Percentiles rank a stretch among this genome's conserved stretches.
Evolutionary conservation across 2,888 invertebrate species (phyloP).

Genomic region (Allolobophora icterica): DNA sequence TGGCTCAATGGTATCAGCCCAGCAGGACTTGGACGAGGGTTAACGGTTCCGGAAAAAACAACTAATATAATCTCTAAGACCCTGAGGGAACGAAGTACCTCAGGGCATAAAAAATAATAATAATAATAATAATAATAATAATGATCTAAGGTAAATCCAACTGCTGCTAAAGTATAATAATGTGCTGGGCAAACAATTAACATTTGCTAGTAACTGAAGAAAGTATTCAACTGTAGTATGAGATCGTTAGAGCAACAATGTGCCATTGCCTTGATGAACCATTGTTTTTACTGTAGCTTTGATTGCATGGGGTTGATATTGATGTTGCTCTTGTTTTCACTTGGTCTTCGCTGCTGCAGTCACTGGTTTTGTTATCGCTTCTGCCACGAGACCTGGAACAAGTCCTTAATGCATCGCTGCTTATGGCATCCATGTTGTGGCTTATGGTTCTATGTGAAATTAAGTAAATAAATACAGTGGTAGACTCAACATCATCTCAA

Average conservation of each 20-base stretch:
- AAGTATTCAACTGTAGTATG: neutral
- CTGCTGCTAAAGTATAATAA: neutral
- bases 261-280: neutral
- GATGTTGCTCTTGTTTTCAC: neutral
- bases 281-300: neutral
- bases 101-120: too few relatives aligned
- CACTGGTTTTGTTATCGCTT: neutral
- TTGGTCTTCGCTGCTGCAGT: neutral
- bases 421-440: neutral
- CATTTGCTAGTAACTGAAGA: neutral
- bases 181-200: neutral
- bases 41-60: too few relatives aligned
- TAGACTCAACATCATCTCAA: neutral
- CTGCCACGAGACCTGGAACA: too few relatives aligned
- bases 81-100: too few relatives aligned
- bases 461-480: neutral
- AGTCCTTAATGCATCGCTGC: neutral
- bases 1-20: too few relatives aligned
- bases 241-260: neutral
- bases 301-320: neutral
- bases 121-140: too few relatives aligned
- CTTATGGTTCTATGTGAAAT: neutral
- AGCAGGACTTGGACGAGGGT: too few relatives aligned
- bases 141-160: neutral
- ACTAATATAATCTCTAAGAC: too few relatives aligned